These are phyloP conservation scores for Cosmopolites sordidus DNA, from an alignment of 2,888 invertebrate genomes.

Conservation along the genomic window DNA sequence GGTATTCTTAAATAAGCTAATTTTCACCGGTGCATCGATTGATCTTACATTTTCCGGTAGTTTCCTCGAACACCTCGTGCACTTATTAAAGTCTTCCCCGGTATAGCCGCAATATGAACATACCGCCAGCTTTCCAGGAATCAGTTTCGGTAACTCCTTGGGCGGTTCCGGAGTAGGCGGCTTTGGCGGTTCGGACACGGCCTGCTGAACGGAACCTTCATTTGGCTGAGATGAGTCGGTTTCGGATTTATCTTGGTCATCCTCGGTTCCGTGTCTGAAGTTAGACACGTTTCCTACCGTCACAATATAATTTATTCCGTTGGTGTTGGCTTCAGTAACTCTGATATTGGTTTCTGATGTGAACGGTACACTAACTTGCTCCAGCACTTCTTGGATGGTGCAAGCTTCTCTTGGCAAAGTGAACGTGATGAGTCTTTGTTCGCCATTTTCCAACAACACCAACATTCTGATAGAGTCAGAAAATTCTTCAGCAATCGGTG, in stretches of 20 bases:
- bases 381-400: constrained; percentile 75
- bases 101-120: constrained; percentile 78
- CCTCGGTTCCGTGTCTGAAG: constrained; percentile 15
- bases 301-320: constrained; percentile 76
- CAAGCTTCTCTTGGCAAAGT: constrained; percentile 78
- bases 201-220: no score
- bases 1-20: background rate
- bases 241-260: background rate
- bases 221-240: background rate
- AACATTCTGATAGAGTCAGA: constrained; percentile 74
- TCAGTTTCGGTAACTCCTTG: constrained; percentile 54
- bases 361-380: constrained; percentile 71
- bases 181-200: constrained; percentile 13
- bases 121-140: constrained; percentile 71
- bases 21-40: constrained; percentile 30
- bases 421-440: constrained; percentile 77
- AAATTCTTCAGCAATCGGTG: constrained; percentile 53
- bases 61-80: constrained; percentile 64
- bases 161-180: constrained; percentile 46
- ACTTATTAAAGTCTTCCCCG: constrained; percentile 73
- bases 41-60: constrained; percentile 69
- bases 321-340: constrained; percentile 67
- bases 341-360: constrained; percentile 68
- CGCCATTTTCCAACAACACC: constrained; percentile 70
- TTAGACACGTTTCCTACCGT: constrained; percentile 55